phyloP scores from a whole-genome alignment of 2,797 vertebrate species.

The Harpagifer antarcticus region DNA sequence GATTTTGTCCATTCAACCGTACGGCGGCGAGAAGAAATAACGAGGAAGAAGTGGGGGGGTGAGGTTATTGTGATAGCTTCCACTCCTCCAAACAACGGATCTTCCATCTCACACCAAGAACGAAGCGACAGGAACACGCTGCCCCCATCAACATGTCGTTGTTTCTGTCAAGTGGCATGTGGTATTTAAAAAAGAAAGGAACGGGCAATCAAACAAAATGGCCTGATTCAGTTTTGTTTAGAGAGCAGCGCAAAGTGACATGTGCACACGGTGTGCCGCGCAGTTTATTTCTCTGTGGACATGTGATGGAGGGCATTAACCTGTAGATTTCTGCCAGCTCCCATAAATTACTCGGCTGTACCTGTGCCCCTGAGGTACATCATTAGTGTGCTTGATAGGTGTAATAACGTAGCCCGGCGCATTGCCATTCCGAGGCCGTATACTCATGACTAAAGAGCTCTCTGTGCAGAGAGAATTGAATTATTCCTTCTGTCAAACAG shows the following conservation, averaged over 20 bases:
- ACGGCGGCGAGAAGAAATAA: constrained; percentile 71
- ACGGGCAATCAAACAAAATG: constrained; percentile 54
- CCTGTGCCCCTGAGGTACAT: constrained; percentile 69
- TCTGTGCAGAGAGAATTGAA: constrained; percentile 64
- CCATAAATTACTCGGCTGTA: constrained; percentile 70
- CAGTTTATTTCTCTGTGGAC: constrained; percentile 62
- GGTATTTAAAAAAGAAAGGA: constrained; percentile 36
- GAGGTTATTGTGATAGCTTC: constrained; percentile 58
- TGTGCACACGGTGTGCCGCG: constrained; percentile 21
- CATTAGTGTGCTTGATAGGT: constrained; percentile 77
- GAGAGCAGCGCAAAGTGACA: constrained; percentile 37
- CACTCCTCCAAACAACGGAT: constrained; percentile 47
- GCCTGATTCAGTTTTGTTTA: constrained; percentile 35
- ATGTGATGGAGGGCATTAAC: constrained; percentile 76
- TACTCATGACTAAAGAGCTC: constrained; percentile 65
- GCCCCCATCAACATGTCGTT: constrained; percentile 63
- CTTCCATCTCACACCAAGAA: constrained; percentile 55
- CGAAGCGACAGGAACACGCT: constrained; percentile 53
- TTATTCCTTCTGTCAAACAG: constrained; percentile 69
- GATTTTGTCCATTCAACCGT: constrained; percentile 71
- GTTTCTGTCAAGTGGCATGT: constrained; percentile 56
- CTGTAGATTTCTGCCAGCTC: constrained; percentile 66
- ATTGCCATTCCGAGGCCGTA: constrained; percentile 55
- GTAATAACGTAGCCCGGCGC: constrained; percentile 63
- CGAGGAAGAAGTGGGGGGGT: neutral